Conservation (phyloP, 2,113 vertebrate genomes). For the Pseudopipra pipra region DNA sequence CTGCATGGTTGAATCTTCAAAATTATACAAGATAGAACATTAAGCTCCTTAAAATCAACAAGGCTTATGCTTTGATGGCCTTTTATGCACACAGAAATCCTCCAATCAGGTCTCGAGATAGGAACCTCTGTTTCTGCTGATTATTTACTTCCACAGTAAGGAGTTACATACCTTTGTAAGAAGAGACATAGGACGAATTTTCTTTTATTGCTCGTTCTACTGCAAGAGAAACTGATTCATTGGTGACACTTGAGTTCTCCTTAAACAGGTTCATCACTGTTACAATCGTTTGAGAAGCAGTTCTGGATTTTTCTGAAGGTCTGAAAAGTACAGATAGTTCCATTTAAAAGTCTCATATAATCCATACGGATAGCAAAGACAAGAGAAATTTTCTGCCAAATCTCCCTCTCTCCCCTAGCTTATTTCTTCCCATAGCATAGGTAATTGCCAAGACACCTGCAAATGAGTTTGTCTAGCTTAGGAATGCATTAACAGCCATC, state of each 20-base stretch:
- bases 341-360: background rate
- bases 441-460: background rate
- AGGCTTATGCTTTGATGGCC: background rate
- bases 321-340: constrained; percentile 5
- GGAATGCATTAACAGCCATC: background rate
- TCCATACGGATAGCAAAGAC: background rate
- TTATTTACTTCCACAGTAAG: background rate
- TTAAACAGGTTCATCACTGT: constrained; percentile 35
- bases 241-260: fast-evolving
- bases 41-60: background rate
- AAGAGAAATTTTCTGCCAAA: background rate
- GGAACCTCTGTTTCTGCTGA: background rate
- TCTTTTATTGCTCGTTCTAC: fast-evolving
- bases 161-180: fast-evolving
- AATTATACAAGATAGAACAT: background rate
- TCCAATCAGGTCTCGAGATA: background rate
- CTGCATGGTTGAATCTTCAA: background rate
- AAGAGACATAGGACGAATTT: fast-evolving
- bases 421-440: background rate
- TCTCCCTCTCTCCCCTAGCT: background rate
- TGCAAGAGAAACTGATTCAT: fast-evolving
- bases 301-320: fast-evolving
- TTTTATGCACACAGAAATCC: background rate
- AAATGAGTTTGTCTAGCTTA: background rate
- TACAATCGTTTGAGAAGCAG: fast-evolving